Evolutionary conservation across 2,888 invertebrate species (phyloP).

Genomic region (Phragmatobia fuliginosa): DNA sequence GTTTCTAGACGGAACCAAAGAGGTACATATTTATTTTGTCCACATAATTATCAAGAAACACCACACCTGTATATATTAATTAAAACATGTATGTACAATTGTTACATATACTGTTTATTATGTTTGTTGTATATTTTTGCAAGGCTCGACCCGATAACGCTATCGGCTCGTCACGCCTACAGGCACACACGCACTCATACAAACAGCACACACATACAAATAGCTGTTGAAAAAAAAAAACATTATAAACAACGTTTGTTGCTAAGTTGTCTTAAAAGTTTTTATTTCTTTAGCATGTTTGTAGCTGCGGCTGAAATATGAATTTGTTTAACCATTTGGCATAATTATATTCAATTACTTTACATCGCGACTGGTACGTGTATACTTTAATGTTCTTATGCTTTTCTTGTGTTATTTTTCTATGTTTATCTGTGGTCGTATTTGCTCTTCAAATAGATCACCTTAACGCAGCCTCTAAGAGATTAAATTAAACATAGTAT

Average conservation of each 20-base stretch:
- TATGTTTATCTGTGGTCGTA: constrained; percentile 20
- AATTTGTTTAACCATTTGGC: constrained; percentile 27
- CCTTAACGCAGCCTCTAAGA: constrained; percentile 21
- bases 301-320: constrained; percentile 7
- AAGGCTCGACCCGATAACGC: constrained; percentile 80
- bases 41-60: constrained; percentile 61
- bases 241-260: constrained; percentile 64
- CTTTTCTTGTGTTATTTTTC: constrained; percentile 14
- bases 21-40: constrained; percentile 54
- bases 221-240: constrained; percentile 53
- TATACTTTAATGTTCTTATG: constrained; percentile 2
- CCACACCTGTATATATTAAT: constrained; percentile 59
- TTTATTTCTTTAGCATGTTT: constrained; percentile 34
- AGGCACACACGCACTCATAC: constrained; percentile 61
- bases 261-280: constrained; percentile 72
- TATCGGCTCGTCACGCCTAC: constrained; percentile 82
- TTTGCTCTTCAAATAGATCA: constrained; percentile 23
- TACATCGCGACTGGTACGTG: neutral
- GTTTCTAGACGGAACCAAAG: neutral
- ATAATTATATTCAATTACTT: constrained; percentile 43
- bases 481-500: constrained; percentile 17
- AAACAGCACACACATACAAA: constrained; percentile 23
- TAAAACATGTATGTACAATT: constrained; percentile 30
- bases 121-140: constrained; percentile 86
- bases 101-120: constrained; percentile 41